Evolutionary conservation across 1,140 invertebrate species (phyloP), one percentile per base, ranked within the genome.

Genomic region (Drosophila ogumai): DNA sequence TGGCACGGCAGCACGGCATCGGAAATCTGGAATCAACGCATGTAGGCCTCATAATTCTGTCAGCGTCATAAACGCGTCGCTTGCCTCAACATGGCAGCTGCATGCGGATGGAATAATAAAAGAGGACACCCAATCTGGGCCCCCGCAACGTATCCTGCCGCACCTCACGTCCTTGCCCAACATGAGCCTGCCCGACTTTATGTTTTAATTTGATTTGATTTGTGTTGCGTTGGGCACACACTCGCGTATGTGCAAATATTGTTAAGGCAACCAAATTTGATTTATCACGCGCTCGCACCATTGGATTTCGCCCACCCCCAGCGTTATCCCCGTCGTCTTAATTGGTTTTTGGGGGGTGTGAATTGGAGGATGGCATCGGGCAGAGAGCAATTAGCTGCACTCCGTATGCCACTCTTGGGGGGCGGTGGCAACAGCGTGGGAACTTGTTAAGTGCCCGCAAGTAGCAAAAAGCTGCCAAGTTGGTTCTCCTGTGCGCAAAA

Each of bases 151-250:
- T 36, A 41, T n/a, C 34, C 22, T 9, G 49, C 49, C 54, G 31
- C 41, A 19, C 60, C 31, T 50, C 31, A 57, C 17, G 52, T 28
- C 12, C 49, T 38, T 38, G 50, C 36, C n/a, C 75, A 61, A 68
- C 75, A 76, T 68, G 58, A 67, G 86, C 57, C 54, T 22, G 74
- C 55, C 55, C 44, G 73, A 67, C 78, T 90, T 90, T 90, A 91
- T 91, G 90, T 91, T 91, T 91, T 91, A 91, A 91, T 91, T 91
- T 91, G 90, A 91, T 91, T 91, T 91, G 90, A 91, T 91, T 91
- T 91, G 90, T 91, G 90, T 86, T 91, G 85, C 80, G 88, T 82
- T 86, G 66, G 75, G 81, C 75, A 75, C 75, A 77, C 81, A 61
- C 46, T 81, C 79, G 78, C 73, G 87, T 81, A 87, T 87, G 82